phyloP scores from a whole-genome alignment of 1,140 invertebrate species.

The Drosophila ohnishii region DNA sequence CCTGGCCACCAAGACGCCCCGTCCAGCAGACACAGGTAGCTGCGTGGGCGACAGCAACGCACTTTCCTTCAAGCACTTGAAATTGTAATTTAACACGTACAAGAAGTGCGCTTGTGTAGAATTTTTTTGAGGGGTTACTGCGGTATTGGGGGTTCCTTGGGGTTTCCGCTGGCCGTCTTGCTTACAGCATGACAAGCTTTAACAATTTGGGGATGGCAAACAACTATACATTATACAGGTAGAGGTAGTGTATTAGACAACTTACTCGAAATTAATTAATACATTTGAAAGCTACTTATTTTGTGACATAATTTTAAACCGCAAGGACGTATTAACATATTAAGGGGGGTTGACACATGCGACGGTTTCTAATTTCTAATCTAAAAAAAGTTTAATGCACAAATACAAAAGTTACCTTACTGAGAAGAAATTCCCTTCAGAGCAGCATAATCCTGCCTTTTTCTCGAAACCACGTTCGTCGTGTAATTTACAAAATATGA shows the following conservation, averaged over 20 bases:
- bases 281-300: background rate
- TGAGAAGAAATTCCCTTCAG: too few relatives aligned
- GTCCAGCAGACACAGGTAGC: slow-evolving; percentile 28
- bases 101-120: slow-evolving; percentile 23
- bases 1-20: slow-evolving; percentile 1
- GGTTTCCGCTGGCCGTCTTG: background rate
- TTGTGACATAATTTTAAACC: too few relatives aligned
- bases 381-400: too few relatives aligned
- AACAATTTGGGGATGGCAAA: background rate
- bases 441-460: too few relatives aligned
- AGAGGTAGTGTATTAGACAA: background rate
- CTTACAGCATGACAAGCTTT: slow-evolving; percentile 1
- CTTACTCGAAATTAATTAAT: background rate
- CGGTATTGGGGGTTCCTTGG: too few relatives aligned
- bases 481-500: too few relatives aligned
- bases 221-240: too few relatives aligned
- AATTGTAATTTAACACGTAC: slow-evolving; percentile 79
- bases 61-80: slow-evolving; percentile 59
- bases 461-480: too few relatives aligned
- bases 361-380: too few relatives aligned
- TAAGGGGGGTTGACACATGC: too few relatives aligned
- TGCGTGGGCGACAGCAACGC: slow-evolving; percentile 49
- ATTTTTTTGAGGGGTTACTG: slow-evolving; percentile 9
- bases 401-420: too few relatives aligned
- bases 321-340: background rate